Base-by-base conservation (phyloP, 2,797 vertebrate species). In the Neopelma chrysocephalum region DNA sequence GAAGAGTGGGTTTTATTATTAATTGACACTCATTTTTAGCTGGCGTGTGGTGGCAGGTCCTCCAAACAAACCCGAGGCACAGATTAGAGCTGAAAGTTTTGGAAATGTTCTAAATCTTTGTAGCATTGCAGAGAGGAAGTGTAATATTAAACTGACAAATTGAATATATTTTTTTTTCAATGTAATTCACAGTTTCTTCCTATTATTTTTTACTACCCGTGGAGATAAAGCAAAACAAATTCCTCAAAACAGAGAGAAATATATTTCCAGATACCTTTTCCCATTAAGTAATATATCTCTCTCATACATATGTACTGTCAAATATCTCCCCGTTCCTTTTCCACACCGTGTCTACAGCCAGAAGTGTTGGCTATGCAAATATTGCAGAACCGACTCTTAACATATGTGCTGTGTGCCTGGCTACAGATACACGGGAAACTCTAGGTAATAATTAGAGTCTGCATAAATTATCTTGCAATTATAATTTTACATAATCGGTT, bases 21-120 rank as follows among this genome's bases (percentile, higher is more conserved):
- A 98, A 98, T 97, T 97, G 97, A 98, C 97, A 98, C 97, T 98
- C 97, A 97, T 98, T 96, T 98, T 97, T 97, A 97, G 95, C 93
- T 90, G 97, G 97, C 98, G 87, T 98, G 97, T 98, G 94, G 97
- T 92, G 97, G 97, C 98, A 98, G 96, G 97, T 98, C 96, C 96
- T 97, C 71, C 89, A 96, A 95, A 96, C 93, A 96, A 97, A 97
- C 93, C 70, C 10, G 17, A 97, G 94, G 77, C 90, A 83, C 90
- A 92, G 96, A 96, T 97, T 97, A 97, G 75, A 91, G 92, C 87
- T 77, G 85, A 94, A 98, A 98, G 96, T 98, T 98, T 98, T 91
- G 93, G 94, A 97, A 97, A 91, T 94, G 88, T 96, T 97, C 94
- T 96, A 95, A 96, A 97, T 96, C 97, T 97, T 95, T 96, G 89